These are phyloP conservation scores for Hydraecia micacea DNA, from an alignment of 2,888 invertebrate species.

Conservation along the genomic window DNA sequence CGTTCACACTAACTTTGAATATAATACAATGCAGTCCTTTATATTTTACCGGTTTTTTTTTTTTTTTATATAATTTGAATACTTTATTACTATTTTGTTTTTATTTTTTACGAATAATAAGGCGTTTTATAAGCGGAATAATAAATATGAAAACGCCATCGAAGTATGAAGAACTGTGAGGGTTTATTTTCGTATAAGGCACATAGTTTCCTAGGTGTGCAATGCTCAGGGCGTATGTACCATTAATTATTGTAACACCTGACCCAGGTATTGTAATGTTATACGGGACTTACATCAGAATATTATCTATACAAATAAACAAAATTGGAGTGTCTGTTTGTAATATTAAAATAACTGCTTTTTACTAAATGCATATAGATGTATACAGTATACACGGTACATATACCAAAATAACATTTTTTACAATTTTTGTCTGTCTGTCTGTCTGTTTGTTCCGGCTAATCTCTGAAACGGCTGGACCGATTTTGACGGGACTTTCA, in stretches of 20 bases:
- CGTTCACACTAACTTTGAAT: conserved; percentile 66
- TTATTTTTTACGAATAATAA: conserved; percentile 33
- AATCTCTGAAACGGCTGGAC: too few relatives aligned
- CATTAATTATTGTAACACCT: conserved; percentile 35
- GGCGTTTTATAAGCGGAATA: conserved; percentile 34
- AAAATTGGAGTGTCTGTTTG: too few relatives aligned
- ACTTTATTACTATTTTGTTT: conserved; percentile 17
- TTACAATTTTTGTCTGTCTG: too few relatives aligned
- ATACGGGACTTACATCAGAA: conserved; percentile 10
- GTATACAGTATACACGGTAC: too few relatives aligned
- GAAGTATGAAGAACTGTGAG: neutral
- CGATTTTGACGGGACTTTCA: too few relatives aligned
- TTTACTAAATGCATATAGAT: too few relatives aligned
- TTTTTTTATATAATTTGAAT: conserved; percentile 29
- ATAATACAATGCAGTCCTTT: conserved; percentile 57
- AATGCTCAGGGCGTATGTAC: conserved; percentile 6
- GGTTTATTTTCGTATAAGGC: neutral
- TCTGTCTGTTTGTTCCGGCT: too few relatives aligned
- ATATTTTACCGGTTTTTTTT: conserved; percentile 20
- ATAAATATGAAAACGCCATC: neutral
- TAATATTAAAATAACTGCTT: too few relatives aligned
- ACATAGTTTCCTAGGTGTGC: conserved; percentile 17
- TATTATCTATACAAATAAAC: too few relatives aligned
- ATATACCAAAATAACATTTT: too few relatives aligned
- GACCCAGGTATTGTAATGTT: conserved; percentile 40